Percentiles rank a stretch among this genome's conserved stretches.
Evolutionary conservation across 2,113 vertebrate genomes (phyloP).

Genomic region (Ptyas mucosa): DNA sequence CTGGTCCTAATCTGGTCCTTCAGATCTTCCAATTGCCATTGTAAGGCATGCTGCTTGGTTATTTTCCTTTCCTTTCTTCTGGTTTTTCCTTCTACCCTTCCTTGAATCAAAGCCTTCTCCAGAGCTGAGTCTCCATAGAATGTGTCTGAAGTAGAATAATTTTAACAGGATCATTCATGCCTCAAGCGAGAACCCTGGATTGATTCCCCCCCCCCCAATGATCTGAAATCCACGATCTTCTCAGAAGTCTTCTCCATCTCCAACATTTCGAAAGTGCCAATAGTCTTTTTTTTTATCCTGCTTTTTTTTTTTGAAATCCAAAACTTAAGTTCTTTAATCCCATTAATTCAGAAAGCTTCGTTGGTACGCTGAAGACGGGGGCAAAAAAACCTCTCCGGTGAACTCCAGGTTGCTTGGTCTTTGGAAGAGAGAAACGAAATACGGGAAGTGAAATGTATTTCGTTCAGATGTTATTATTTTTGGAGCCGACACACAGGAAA

Average conservation of each 20-base stretch:
- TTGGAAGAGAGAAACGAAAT: neutral
- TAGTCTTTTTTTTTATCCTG: neutral
- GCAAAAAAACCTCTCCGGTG: neutral
- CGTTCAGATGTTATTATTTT: neutral
- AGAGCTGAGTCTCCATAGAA: neutral
- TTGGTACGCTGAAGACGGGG: neutral
- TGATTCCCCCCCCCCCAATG: neutral
- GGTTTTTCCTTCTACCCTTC: neutral
- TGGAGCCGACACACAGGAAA: neutral
- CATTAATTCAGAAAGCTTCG: neutral
- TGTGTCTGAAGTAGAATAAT: neutral
- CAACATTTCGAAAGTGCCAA: neutral
- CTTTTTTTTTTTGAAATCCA: neutral
- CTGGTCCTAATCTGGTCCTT: neutral
- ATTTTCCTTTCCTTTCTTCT: neutral
- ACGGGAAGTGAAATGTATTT: neutral
- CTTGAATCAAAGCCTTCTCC: neutral
- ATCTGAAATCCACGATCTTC: neutral
- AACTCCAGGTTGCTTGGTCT: slow-evolving; percentile 2
- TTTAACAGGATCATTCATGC: neutral
- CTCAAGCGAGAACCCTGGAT: neutral
- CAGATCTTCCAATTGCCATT: neutral
- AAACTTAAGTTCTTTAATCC: neutral
- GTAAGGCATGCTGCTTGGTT: neutral
- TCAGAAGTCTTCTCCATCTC: neutral